Conservation (phyloP, 1,140 invertebrate genomes). For the Aphis craccivora region DNA sequence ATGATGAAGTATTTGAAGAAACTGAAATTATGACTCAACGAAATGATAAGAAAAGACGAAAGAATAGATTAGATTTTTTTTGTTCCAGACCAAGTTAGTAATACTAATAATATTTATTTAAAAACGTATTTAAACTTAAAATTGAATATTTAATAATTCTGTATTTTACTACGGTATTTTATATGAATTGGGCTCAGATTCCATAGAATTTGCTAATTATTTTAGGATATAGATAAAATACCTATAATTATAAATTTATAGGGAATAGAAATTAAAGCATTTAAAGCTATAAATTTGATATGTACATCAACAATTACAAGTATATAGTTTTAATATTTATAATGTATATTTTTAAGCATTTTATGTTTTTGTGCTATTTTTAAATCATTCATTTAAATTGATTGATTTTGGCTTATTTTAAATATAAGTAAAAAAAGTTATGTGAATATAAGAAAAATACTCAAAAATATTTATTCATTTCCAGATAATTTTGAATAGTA, state of each 20-base stretch:
- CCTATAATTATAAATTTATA: background rate
- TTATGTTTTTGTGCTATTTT: background rate
- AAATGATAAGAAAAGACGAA: constrained; percentile 40
- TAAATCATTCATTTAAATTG: too few species aligned
- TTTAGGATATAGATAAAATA: background rate
- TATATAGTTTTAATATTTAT: background rate
- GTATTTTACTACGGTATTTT: background rate
- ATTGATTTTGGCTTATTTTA: background rate
- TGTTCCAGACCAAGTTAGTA: constrained; percentile 52
- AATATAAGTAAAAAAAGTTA: too few species aligned
- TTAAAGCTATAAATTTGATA: background rate
- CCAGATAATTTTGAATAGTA: too few species aligned
- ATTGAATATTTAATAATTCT: background rate
- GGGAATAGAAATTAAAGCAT: background rate
- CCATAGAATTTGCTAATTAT: background rate
- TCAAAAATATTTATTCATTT: background rate
- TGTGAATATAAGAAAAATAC: too few species aligned
- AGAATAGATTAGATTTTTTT: constrained; percentile 50
- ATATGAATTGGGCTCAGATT: background rate
- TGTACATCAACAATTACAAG: background rate
- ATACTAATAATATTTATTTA: constrained; percentile 8
- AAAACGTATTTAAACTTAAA: background rate
- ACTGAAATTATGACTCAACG: constrained; percentile 34
- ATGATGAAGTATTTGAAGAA: constrained; percentile 57
- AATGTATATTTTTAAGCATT: background rate